These are phyloP conservation scores for Rhynchopsitta pachyrhyncha DNA, from an alignment of 2,113 vertebrate species.

Conservation along the genomic window DNA sequence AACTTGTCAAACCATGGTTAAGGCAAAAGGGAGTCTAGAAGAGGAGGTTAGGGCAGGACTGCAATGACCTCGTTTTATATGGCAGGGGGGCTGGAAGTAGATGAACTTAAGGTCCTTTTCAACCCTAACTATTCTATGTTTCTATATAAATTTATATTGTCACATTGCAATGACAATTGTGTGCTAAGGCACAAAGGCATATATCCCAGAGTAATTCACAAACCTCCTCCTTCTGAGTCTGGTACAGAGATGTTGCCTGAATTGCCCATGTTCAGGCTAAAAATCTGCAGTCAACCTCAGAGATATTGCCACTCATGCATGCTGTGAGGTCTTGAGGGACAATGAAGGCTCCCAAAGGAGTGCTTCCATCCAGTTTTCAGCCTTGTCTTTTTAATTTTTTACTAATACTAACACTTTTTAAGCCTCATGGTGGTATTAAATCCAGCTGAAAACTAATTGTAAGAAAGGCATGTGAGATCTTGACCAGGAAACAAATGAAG, in stretches of 20 bases:
- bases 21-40: not conserved
- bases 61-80: not conserved
- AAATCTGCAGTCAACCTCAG: not conserved
- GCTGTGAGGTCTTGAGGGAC: not conserved
- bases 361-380: not conserved
- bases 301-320: accelerated
- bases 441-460: not conserved
- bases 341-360: not conserved
- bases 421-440: not conserved
- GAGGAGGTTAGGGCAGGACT: not conserved
- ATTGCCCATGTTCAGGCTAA: not conserved
- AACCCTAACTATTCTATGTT: too few species aligned
- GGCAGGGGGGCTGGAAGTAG: too few species aligned
- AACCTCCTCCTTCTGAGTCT: not conserved
- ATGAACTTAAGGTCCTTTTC: too few species aligned
- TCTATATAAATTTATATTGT: not conserved
- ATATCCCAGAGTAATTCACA: not conserved
- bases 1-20: not conserved
- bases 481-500: not conserved
- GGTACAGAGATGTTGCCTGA: not conserved
- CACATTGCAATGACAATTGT: not conserved
- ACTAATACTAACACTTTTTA: not conserved
- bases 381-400: not conserved
- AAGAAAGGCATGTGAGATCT: not conserved
- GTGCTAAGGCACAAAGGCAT: not conserved